Percentiles rank a stretch among this genome's conserved stretches.
Conservation (phyloP, 2,797 vertebrate species). For the Dryobates pubescens region DNA sequence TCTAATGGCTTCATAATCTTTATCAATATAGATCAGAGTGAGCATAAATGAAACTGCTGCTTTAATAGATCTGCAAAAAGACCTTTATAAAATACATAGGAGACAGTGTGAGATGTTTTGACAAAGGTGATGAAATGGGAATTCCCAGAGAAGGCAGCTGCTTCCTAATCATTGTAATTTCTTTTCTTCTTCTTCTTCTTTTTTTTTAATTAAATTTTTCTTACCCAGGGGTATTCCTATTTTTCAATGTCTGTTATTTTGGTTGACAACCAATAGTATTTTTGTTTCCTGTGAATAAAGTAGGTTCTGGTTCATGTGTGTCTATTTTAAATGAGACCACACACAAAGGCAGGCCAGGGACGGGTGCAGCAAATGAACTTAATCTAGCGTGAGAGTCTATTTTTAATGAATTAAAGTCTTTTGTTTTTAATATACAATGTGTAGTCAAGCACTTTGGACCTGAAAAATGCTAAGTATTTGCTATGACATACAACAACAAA, state of each 20-base stretch:
- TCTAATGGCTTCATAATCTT: slow-evolving; percentile 65
- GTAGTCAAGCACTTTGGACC: slow-evolving; percentile 31
- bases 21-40: slow-evolving; percentile 56
- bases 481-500: slow-evolving; percentile 30
- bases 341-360: slow-evolving; percentile 43
- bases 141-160: slow-evolving; percentile 58
- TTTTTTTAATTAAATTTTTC: slow-evolving; percentile 42
- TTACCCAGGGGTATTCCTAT: slow-evolving; percentile 47
- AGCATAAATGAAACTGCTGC: slow-evolving; percentile 38
- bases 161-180: neutral
- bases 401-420: slow-evolving; percentile 61
- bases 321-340: slow-evolving; percentile 69
- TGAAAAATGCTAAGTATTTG: slow-evolving; percentile 32
- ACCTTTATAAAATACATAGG: slow-evolving; percentile 57
- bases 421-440: slow-evolving; percentile 53
- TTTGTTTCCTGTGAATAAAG: slow-evolving; percentile 54
- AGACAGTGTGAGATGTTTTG: slow-evolving; percentile 65
- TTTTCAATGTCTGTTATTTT: slow-evolving; percentile 54
- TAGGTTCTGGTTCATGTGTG: slow-evolving; percentile 38
- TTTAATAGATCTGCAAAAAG: slow-evolving; percentile 55
- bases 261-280: slow-evolving; percentile 33
- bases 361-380: slow-evolving; percentile 41
- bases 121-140: slow-evolving; percentile 65
- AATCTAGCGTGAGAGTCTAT: slow-evolving; percentile 50
- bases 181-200: neutral